Base-by-base conservation (phyloP, 2,113 vertebrate species). In the Meriones unguiculatus region DNA sequence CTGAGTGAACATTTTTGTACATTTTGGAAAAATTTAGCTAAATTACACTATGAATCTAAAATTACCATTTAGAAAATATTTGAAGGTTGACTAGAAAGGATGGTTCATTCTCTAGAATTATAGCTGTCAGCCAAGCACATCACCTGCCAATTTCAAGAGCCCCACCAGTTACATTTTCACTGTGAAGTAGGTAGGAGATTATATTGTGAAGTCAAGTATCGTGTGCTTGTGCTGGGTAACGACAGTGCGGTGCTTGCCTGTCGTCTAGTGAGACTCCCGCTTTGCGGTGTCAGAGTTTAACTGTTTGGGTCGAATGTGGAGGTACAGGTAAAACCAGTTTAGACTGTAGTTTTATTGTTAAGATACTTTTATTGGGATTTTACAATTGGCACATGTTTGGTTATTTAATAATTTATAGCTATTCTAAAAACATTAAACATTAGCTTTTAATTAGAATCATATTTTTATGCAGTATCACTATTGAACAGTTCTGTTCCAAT, bases 71-170 rank as follows among this genome's bases (percentile, higher is more conserved):
- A 94, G 96, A 84, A 97, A 96, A 87, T 96, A 94, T 82, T 91
- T 96, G 96, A 93, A 91, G 87, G 78, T 93, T 97, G 93, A 94
- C 87, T 95, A 87, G 88, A 78, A 93, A 95, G 76, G 70, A 69
- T 91, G 77, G 92, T 62, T 95, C 65, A 18, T 94, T 97, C 94
- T 95, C 65, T 97, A 93, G 89, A 97, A 96, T 98, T 95, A 93
- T 4, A 93, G 94, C 87, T 97, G 96, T 97, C 98, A 93, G 82
- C 95, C 75, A 91, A 5, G 35, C 69, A 77, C 54, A 72, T 92
- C 94, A 78, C 87, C 84, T 95, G 97, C 93, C 97, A 95, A 7
- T 85, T 95, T 97, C 84, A 84, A 12, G 91, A 95, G 62, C 84
- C 35, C 92, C 69, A 32, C 80, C 65, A 54, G 70, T 95, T 96